Percentiles rank a stretch among this genome's conserved stretches.
Conservation (phyloP, 2,113 vertebrate genomes). For the Eptesicus fuscus region DNA sequence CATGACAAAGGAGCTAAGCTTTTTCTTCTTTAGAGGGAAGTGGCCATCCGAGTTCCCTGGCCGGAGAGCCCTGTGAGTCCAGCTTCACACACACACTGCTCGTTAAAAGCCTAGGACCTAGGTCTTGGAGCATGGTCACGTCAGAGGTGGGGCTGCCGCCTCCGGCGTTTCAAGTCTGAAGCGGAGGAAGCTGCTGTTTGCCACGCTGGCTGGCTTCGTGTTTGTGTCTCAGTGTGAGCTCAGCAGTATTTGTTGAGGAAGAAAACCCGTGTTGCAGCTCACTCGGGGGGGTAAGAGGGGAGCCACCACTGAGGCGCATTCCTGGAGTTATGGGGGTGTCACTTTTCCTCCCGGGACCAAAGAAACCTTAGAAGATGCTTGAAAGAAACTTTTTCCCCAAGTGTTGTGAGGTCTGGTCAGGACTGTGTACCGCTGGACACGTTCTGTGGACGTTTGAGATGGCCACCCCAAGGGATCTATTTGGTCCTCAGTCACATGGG, state of each 20-base stretch:
- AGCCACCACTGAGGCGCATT: not conserved
- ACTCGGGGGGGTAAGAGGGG: not conserved
- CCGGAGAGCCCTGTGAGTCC: not conserved
- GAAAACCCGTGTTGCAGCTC: conserved; percentile 15
- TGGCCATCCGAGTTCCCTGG: conserved; percentile 25
- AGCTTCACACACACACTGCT: conserved; percentile 37
- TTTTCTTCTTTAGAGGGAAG: not conserved
- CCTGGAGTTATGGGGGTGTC: not conserved
- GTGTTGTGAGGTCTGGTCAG: not conserved
- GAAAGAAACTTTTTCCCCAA: not conserved
- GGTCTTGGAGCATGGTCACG: not conserved
- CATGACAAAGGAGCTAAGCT: not conserved
- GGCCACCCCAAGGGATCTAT: not conserved
- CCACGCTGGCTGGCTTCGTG: conserved; percentile 53
- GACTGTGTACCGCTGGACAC: not conserved
- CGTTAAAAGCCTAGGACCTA: not conserved
- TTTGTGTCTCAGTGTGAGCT: not conserved
- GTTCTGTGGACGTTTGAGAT: conserved; percentile 39
- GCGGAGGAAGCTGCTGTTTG: conserved; percentile 41
- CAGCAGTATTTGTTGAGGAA: conserved; percentile 34
- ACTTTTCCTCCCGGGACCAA: not conserved
- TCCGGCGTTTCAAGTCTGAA: conserved; percentile 6
- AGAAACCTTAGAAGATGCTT: conserved; percentile 4
- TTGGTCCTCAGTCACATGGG: not conserved
- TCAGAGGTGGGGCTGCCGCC: not conserved